Percentiles rank a stretch among this genome's conserved stretches.
phyloP scores from a whole-genome alignment of 2,888 invertebrate species.

The Branchellion lobata region DNA sequence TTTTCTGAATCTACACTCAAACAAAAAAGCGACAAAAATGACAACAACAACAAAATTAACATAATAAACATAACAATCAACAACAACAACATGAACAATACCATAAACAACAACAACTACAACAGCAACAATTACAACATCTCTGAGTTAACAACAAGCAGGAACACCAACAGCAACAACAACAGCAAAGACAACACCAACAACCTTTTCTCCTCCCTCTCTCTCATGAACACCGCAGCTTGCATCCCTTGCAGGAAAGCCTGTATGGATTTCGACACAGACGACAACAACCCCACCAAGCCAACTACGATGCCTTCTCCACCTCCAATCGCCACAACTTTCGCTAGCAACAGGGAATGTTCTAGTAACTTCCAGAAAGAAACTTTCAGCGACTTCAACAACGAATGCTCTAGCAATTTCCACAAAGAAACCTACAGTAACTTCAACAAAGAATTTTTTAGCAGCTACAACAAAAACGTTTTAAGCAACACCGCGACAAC shows the following conservation, averaged over 20 bases:
- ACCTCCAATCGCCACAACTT: neutral
- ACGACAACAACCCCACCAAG: neutral
- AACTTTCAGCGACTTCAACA: neutral
- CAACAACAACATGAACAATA: conserved; percentile 16
- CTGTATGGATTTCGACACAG: neutral
- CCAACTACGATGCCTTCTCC: too few relatives aligned
- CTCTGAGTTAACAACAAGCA: neutral
- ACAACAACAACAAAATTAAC: neutral
- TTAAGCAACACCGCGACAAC: neutral
- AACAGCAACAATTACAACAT: neutral
- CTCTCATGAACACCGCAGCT: neutral
- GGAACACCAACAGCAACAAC: neutral
- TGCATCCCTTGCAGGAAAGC: neutral
- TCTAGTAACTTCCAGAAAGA: too few relatives aligned
- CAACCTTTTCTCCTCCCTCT: conserved; percentile 25
- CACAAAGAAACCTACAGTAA: too few relatives aligned
- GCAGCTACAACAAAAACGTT: neutral
- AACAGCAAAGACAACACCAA: neutral
- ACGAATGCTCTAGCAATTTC: neutral
- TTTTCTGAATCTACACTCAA: neutral
- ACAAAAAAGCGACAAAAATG: conserved; percentile 2
- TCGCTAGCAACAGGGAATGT: neutral
- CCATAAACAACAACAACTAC: conserved; percentile 2
- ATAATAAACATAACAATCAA: neutral
- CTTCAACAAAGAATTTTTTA: neutral